Evolutionary conservation across 1,140 invertebrate species (phyloP).

Genomic region (Hylaeus anthracinus): DNA sequence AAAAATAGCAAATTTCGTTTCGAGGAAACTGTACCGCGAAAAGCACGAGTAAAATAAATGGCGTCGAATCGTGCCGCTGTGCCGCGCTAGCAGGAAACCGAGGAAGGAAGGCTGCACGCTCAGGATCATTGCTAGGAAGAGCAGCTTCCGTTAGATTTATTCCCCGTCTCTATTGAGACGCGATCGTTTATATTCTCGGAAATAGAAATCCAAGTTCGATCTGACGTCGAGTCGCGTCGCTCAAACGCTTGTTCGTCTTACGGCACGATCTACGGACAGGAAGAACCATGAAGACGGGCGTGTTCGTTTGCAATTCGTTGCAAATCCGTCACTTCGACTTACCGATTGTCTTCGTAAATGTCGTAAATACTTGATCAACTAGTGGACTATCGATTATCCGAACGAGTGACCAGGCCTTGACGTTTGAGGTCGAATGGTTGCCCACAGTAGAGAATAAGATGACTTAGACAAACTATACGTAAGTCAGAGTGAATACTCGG

Average conservation of each 20-base stretch:
- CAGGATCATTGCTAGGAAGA: conserved; percentile 70
- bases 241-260: conserved; percentile 8
- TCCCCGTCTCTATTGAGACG: conserved; percentile 68
- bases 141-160: conserved; percentile 74
- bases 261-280: neutral
- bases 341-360: neutral
- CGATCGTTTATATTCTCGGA: conserved; percentile 72
- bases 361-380: neutral
- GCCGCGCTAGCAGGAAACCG: conserved; percentile 28
- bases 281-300: neutral
- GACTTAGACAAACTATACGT: neutral
- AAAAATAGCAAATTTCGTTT: conserved; percentile 12
- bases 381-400: too few species aligned
- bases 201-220: conserved; percentile 69
- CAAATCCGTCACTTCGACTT: neutral
- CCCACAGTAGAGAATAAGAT: neutral
- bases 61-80: conserved; percentile 34
- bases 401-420: neutral
- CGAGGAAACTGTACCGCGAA: conserved; percentile 49
- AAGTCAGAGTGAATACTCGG: neutral
- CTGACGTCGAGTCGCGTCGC: neutral
- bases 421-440: neutral
- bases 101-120: conserved; percentile 48
- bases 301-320: neutral
- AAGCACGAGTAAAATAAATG: conserved; percentile 61